Conservation (phyloP, 2,113 vertebrate genomes). For the Pomatorhinus ruficollis region DNA sequence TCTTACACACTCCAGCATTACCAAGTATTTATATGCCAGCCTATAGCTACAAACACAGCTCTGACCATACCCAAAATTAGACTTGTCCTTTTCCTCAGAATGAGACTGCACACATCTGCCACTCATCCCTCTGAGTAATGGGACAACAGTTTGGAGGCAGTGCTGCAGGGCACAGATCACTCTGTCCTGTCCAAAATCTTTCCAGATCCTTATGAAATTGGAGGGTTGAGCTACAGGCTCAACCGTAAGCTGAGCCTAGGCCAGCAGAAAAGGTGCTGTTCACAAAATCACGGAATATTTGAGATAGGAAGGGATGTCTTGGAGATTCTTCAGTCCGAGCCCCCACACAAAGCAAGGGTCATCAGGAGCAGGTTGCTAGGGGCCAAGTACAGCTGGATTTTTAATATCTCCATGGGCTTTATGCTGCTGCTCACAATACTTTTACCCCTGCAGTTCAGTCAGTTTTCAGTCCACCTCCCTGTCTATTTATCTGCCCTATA, state of each 20-base stretch:
- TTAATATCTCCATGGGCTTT: neutral
- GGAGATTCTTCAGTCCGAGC: neutral
- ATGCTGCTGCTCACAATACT: neutral
- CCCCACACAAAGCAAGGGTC: neutral
- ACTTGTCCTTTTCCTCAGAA: neutral
- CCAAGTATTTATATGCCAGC: neutral
- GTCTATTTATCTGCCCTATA: neutral
- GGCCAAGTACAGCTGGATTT: neutral
- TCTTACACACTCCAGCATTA: neutral
- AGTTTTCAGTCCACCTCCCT: neutral
- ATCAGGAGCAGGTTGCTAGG: neutral
- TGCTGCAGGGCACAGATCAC: fast-evolving
- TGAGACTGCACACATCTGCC: too few relatives aligned
- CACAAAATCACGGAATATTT: neutral
- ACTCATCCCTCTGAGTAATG: fast-evolving
- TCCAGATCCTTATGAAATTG: neutral
- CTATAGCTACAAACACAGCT: neutral
- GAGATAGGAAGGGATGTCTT: neutral
- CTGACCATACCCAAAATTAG: neutral
- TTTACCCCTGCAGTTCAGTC: neutral
- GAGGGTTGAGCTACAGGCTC: neutral
- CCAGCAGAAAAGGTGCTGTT: neutral
- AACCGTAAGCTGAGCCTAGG: neutral
- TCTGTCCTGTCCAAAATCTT: neutral
- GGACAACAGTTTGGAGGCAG: neutral